Base-by-base conservation (phyloP, 1,140 invertebrate genomes). In the Ganaspis sp. region DNA sequence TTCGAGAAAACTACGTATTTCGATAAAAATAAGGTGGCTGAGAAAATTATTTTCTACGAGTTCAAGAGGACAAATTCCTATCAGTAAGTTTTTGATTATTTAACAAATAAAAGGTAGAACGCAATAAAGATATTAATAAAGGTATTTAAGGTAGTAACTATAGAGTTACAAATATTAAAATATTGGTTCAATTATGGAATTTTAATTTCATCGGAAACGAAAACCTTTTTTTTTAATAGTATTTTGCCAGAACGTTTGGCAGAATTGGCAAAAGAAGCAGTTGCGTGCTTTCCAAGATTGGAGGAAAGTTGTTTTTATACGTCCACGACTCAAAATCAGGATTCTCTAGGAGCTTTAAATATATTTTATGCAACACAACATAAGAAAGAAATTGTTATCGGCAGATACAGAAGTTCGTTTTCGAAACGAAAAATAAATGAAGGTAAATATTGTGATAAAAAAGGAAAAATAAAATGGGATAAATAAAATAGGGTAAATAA, bases 311-410 rank as follows among this genome's bases (percentile, higher is more conserved):
- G 37, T 15, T 76, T 45, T 45, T 76, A 69, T 37, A 19, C 53
- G 0, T 12, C 23, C 42, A 38, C 70, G 49, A 49, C 1, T 8
- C 15, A n/a, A 9, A 21, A 26, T n/a, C n/a, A n/a, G n/a, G n/a
- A n/a, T n/a, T n/a, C n/a, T n/a, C n/a, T n/a, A n/a, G 75, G 75
- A 72, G 75, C 37, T 15, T 72, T 76, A 23, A 49, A 72, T 19
- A 1, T 12, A 69, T 76, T 72, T 38, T 76, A 76, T 49, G 72
- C 69, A 0, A 76, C 72, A 11, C 75, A 76, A 76, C 34, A 70
- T 0, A 70, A 76, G 19, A 76, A 76, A 76, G 75, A 76, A 34
- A 76, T 76, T 19, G 75, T 70, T 1, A 72, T 76, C 42, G 64
- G 64, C 2, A 58, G 73, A 11, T 69, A 69, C 70, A 9, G 19